Evolutionary conservation across 2,113 vertebrate genomes (phyloP), one percentile per base, ranked within the genome.

Genomic region (Galeopterus variegatus): DNA sequence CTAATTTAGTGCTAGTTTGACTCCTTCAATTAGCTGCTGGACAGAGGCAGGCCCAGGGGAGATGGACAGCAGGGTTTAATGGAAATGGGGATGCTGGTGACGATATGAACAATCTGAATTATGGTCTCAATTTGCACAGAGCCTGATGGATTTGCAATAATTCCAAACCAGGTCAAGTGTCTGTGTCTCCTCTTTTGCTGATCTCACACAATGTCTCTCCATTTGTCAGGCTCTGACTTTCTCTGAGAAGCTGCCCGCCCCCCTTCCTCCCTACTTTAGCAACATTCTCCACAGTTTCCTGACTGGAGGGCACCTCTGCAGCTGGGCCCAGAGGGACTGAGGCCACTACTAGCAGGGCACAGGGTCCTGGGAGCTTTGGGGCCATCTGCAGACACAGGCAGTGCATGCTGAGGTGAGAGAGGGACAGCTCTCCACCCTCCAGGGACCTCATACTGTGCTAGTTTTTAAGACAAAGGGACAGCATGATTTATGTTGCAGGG

Each of bases 111-210:
- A 96, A 86, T 96, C 97, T 99, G 98, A 99, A 97, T 99, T 98
- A 99, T 98, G 90, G 97, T 96, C 98, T 98, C 98, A 98, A 98
- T 99, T 99, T 98, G 97, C 98, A 97, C 97, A 93, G 1, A 90
- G 98, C 95, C 96, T 98, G 97, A 98, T 98, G 85, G 98, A 97
- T 98, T 96, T 97, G 97, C 98, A 98, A 97, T 97, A 98, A 99
- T 98, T 98, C 98, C 98, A 98, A 92, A 97, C 97, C 95, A 97
- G 98, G 98, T 99, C 98, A 99, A 98, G 97, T 96, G 96, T 96
- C 92, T 97, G 69, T 97, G 98, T 95, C 97, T 98, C 96, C 95
- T 97, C 97, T 96, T 97, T 97, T 97, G 97, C 98, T 98, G 98
- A 98, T 97, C 96, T 98, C 94, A 98, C 95, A 97, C 92, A 93